Evolutionary conservation across 2,888 invertebrate genomes (phyloP), one percentile per base, ranked within the genome.

Genomic region (Anoplius nigerrimus): DNA sequence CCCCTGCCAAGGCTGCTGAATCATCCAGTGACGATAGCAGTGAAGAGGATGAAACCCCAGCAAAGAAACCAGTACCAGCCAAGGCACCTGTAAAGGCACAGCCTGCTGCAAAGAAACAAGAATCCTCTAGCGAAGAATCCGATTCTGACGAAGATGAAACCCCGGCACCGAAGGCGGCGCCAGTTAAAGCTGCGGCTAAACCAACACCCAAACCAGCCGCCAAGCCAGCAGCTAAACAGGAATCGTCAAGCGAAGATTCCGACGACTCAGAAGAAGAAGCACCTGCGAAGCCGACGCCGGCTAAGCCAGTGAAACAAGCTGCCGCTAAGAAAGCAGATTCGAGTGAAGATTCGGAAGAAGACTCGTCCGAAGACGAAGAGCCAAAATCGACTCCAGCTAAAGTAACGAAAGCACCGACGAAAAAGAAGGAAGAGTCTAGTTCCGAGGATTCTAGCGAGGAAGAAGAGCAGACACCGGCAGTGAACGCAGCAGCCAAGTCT

Each of bases 81-180:
- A 75, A 75, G 22, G 42, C 54, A 16, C 51, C 58, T 62, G 72
- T 20, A 66, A 80, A 84, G 57, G 59, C 65, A 61, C 76, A 76
- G 81, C 83, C 8, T 80, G 79, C 11, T 20, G 66, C 72, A 8
- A 79, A 81, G 66, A 76, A 81, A 42, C 62, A 73, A n/a, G 74
- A 81, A 43, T 82, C 84, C 8, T 82, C 82, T 0, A 80, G 78
- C 45, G 83, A 81, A 13, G 34, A 34, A 34, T 34, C 34, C 1
- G 79, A 83, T 71, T 87, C 86, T 42, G 87, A 87, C 20, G 90
- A 91, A 69, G 88, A 90, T 43, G 74, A 69, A 66, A 59, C 78
- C 57, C 58, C 78, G 69, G 74, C 66, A 66, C 69, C 71, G 42
- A 61, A 66, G 16, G 6, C 34, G 4, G 75, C 72, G 24, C 27